Evolutionary conservation across 2,888 invertebrate species (phyloP).

Genomic region (Plebejus argus): DNA sequence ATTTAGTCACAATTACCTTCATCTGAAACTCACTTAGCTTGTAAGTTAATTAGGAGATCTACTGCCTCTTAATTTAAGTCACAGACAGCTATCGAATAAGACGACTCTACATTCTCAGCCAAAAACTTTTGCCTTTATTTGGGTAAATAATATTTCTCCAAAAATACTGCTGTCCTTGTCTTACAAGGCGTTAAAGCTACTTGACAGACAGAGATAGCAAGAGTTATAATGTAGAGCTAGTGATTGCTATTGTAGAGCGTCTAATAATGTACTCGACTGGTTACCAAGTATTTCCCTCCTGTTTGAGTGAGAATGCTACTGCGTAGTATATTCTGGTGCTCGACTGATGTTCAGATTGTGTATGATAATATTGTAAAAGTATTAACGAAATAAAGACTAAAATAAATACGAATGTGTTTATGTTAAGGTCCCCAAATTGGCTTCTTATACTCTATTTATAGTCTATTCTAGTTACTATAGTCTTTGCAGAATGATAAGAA

Average conservation of each 20-base stretch:
- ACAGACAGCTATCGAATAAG: background rate
- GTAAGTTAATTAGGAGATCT: background rate
- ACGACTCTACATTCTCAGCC: background rate
- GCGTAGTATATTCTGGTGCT: slow-evolving; percentile 11
- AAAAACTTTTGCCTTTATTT: background rate
- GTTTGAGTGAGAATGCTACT: slow-evolving; percentile 9
- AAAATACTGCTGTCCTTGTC: background rate
- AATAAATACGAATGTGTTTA: background rate
- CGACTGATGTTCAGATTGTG: slow-evolving; percentile 15
- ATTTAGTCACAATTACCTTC: slow-evolving; percentile 1
- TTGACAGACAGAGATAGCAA: background rate
- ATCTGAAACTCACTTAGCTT: background rate
- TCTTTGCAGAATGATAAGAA: too few relatives aligned
- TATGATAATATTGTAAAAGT: slow-evolving; percentile 22
- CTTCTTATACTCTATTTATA: too few relatives aligned
- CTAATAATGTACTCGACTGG: slow-evolving; percentile 1
- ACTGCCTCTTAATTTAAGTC: slow-evolving; percentile 6
- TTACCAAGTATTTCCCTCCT: slow-evolving; percentile 23
- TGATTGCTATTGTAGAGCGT: too few relatives aligned
- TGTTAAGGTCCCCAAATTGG: background rate
- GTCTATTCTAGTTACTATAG: too few relatives aligned
- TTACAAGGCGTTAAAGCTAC: too few relatives aligned
- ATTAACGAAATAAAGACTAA: slow-evolving; percentile 27
- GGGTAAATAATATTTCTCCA: too few relatives aligned
- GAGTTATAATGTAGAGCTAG: background rate